A percentile compares a stretch with the other conserved stretches of the same genome.
phyloP scores from a whole-genome alignment of 2,888 invertebrate genomes.

The Candidula unifasciata region DNA sequence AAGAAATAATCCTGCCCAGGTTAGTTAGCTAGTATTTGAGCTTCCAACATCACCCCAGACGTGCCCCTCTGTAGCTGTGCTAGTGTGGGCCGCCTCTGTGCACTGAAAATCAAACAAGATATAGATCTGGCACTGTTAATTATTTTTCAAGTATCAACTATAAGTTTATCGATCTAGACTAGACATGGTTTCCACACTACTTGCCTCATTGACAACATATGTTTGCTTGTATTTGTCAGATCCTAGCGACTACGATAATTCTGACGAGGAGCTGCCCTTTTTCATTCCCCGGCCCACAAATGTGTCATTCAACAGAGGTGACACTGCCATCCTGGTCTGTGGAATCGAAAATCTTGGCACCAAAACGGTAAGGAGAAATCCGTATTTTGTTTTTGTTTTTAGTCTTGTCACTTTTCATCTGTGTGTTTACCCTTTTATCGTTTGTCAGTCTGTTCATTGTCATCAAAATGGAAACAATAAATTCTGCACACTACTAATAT shows the following conservation, averaged over 20 bases:
- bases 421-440: not conserved
- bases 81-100: too few relatives aligned
- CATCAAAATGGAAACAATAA: not conserved
- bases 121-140: too few relatives aligned
- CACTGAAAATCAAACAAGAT: too few relatives aligned
- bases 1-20: too few relatives aligned
- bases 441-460: not conserved
- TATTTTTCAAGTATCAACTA: too few relatives aligned
- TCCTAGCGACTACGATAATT: conserved; percentile 29
- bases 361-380: conserved; percentile 61
- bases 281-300: conserved; percentile 61
- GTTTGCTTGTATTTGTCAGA: conserved; percentile 19
- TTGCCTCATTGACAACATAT: not conserved
- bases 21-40: too few relatives aligned
- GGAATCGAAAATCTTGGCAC: conserved; percentile 67
- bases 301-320: conserved; percentile 60
- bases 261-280: conserved; percentile 54
- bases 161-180: too few relatives aligned
- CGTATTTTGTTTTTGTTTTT: not conserved
- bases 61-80: too few relatives aligned
- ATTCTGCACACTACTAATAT: too few relatives aligned
- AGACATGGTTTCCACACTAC: not conserved
- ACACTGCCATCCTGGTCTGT: conserved; percentile 64
- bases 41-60: too few relatives aligned
- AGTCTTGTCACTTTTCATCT: not conserved